Base-by-base conservation (phyloP, 2,113 vertebrate species). In the Pelecanoides urinatrix region DNA sequence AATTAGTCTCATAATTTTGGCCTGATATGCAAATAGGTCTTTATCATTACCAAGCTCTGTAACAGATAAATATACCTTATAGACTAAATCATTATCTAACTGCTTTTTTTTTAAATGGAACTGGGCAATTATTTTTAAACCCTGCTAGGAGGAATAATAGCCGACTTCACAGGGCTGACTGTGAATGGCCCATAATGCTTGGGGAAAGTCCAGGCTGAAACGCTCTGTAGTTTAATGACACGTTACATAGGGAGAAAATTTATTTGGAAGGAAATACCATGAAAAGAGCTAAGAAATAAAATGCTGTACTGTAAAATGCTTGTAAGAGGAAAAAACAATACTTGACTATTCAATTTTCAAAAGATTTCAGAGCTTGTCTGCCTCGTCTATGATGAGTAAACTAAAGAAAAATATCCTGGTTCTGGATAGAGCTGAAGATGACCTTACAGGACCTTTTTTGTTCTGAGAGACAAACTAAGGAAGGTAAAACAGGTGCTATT, bases 81-180 rank as follows among this genome's bases (percentile, higher is more conserved):
- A 65, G 70, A 42, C 86, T 74, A 91, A 97, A 87, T 94, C 73
- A 78, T 79, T 94, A 36, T 70, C 91, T 81, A 84, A 68, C 76
- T 74, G 76, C 47, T 63, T 92, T 68, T 42, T 40, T 78, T 73
- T 78, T 27, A 15, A 80, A 65, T 44, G 53, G 92, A 91, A 59
- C 71, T 49, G 80, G 59, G 81, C 86, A 93, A 97, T 97, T 98
- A 98, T 98, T 97, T 98, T 97, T 98, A 97, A 94, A 92, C 86
- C 92, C 89, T 91, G 95, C 94, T 95, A 96, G 55, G 94, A 97
- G 87, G 96, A 92, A 97, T 97, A 98, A 98, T 94, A 97, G 96
- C 86, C 8, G 2, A 18, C 92, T 96, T 97, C 87, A 95, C 52
- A 87, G 72, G 86, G 86, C 86, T 92, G 91, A 93, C 94, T 97